Percentiles rank a stretch among this genome's conserved stretches.
Conservation (phyloP, 2,797 vertebrate species). For the Anniella stebbinsi region DNA sequence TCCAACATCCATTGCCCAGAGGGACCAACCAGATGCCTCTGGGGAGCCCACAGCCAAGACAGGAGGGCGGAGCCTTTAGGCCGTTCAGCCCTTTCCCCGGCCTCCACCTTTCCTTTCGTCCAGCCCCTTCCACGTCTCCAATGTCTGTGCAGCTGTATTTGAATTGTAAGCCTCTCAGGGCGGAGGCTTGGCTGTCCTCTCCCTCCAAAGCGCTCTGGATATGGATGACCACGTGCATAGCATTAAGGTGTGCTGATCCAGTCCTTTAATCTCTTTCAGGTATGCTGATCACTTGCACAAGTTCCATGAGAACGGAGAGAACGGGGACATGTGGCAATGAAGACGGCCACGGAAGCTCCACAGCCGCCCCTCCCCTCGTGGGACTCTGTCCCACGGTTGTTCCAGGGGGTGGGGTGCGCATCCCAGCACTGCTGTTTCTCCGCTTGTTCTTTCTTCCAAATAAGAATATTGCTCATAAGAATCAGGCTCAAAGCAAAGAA, state of each 20-base stretch:
- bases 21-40: too few species aligned
- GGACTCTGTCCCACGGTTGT: neutral
- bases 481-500: neutral
- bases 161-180: too few species aligned
- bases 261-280: slow-evolving; percentile 75
- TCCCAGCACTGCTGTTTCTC: neutral
- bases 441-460: neutral
- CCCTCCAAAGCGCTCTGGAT: too few species aligned
- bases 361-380: too few species aligned
- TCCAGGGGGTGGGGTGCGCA: neutral
- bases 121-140: too few species aligned
- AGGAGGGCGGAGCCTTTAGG: too few species aligned
- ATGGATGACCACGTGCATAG: neutral
- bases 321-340: slow-evolving; percentile 81
- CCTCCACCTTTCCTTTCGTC: too few species aligned
- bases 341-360: neutral
- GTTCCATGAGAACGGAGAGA: slow-evolving; percentile 91
- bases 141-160: too few species aligned
- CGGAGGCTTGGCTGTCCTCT: neutral
- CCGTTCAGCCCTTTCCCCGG: too few species aligned
- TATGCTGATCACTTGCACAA: slow-evolving; percentile 94
- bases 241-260: neutral
- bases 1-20: too few species aligned
- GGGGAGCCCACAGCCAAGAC: too few species aligned
- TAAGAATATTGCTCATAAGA: neutral